Evolutionary conservation across 2,888 invertebrate species (phyloP).

Genomic region (Eulithis prunata): DNA sequence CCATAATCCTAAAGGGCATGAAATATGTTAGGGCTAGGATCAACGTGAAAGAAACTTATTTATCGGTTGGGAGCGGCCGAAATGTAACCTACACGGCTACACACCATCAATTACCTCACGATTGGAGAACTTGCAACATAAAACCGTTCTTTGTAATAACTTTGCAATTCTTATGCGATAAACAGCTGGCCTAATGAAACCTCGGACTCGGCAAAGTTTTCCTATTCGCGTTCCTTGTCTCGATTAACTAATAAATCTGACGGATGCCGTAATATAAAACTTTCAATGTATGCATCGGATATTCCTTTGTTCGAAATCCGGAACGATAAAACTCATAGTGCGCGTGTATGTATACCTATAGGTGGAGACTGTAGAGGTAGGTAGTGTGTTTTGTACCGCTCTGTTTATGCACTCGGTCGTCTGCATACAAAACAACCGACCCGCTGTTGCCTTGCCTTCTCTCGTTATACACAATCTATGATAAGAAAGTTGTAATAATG

Average conservation of each 20-base stretch:
- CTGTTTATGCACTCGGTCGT: constrained; percentile 56
- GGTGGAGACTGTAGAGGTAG: constrained; percentile 30
- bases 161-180: constrained; percentile 46
- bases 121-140: constrained; percentile 50
- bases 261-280: constrained; percentile 28
- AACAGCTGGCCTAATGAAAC: constrained; percentile 45
- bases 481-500: constrained; percentile 44
- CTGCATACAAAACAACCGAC: constrained; percentile 56
- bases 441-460: constrained; percentile 32
- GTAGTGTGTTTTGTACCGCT: constrained; percentile 40
- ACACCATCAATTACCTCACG: constrained; percentile 46
- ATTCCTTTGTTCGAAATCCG: constrained; percentile 38
- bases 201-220: constrained; percentile 38
- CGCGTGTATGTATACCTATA: constrained; percentile 21
- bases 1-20: constrained; percentile 51
- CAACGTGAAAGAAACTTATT: constrained; percentile 55
- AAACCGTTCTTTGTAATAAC: constrained; percentile 51
- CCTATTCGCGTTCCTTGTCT: constrained; percentile 22
- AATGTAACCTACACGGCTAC: constrained; percentile 43
- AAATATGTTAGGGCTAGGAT: constrained; percentile 56
- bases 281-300: constrained; percentile 34
- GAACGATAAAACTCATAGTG: constrained; percentile 34
- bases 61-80: constrained; percentile 46
- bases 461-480: constrained; percentile 36
- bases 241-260: constrained; percentile 33